Evolutionary conservation across 2,113 vertebrate genomes (phyloP).

Genomic region (Alexandromys fortis): DNA sequence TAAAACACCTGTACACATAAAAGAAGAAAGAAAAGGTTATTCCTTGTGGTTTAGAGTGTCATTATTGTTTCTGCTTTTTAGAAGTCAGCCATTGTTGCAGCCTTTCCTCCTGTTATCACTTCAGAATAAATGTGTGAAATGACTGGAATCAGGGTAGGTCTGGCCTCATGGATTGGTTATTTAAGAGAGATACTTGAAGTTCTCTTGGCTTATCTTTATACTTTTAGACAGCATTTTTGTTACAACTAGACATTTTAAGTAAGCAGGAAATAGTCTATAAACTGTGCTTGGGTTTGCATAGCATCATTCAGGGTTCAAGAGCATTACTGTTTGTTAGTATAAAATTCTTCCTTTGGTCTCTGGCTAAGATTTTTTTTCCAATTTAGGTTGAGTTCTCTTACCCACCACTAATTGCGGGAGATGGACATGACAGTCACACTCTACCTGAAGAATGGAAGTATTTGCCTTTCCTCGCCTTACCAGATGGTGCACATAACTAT

Average conservation of each 20-base stretch:
- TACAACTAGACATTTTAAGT: conserved; percentile 1
- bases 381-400: conserved; percentile 97
- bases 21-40: not conserved
- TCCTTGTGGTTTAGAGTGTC: conserved; percentile 23
- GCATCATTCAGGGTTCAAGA: not conserved
- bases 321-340: not conserved
- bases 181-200: not conserved
- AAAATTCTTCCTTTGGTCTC: not conserved
- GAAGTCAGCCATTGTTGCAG: not conserved
- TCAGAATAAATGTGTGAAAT: conserved; percentile 14
- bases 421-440: conserved; percentile 93
- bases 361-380: conserved; percentile 15
- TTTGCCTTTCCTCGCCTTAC: conserved; percentile 95
- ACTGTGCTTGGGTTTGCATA: not conserved
- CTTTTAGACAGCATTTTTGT: conserved; percentile 21
- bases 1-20: not conserved
- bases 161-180: not conserved
- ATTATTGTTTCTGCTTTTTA: not conserved
- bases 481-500: conserved; percentile 98
- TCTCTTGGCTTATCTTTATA: not conserved
- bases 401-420: conserved; percentile 92
- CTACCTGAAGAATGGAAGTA: conserved; percentile 98
- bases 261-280: not conserved
- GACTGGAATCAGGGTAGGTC: conserved; percentile 4
- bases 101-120: not conserved